phyloP scores from a whole-genome alignment of 2,113 vertebrate genomes.

The Coptodon rendalli region DNA sequence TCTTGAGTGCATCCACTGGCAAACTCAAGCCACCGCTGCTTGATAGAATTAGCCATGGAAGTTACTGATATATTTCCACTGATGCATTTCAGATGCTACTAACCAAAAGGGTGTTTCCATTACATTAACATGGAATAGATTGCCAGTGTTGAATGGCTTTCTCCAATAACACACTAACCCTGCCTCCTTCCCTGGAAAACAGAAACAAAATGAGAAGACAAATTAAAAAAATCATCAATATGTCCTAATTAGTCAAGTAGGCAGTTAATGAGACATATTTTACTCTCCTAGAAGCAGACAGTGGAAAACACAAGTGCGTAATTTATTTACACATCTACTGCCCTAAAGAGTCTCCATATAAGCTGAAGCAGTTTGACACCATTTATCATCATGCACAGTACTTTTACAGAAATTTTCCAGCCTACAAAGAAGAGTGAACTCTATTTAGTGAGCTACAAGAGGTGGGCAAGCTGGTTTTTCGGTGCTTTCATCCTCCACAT shows the following conservation, averaged over 20 bases:
- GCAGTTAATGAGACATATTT: too few relatives aligned
- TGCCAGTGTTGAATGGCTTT: conserved; percentile 28
- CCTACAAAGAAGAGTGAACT: background rate
- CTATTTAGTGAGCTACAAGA: background rate
- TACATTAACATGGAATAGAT: conserved; percentile 30
- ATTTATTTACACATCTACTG: background rate
- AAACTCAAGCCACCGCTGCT: conserved; percentile 41
- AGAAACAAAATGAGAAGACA: background rate
- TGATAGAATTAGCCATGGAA: conserved; percentile 48
- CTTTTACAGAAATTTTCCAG: background rate
- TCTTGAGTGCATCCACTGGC: conserved; percentile 37
- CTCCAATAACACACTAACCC: conserved; percentile 43
- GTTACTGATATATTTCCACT: conserved; percentile 41
- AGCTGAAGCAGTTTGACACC: background rate
- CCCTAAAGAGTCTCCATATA: background rate
- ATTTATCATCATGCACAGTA: background rate
- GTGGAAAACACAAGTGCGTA: background rate
- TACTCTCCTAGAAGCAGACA: background rate
- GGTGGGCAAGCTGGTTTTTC: background rate
- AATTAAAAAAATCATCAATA: background rate
- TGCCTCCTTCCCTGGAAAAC: conserved; percentile 46
- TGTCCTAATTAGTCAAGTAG: background rate
- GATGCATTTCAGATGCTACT: conserved; percentile 50
- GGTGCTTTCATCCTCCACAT: conserved; percentile 29
- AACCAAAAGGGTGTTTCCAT: conserved; percentile 55